Evolutionary conservation across 2,797 vertebrate species (phyloP).

Genomic region (Cuculus canorus): DNA sequence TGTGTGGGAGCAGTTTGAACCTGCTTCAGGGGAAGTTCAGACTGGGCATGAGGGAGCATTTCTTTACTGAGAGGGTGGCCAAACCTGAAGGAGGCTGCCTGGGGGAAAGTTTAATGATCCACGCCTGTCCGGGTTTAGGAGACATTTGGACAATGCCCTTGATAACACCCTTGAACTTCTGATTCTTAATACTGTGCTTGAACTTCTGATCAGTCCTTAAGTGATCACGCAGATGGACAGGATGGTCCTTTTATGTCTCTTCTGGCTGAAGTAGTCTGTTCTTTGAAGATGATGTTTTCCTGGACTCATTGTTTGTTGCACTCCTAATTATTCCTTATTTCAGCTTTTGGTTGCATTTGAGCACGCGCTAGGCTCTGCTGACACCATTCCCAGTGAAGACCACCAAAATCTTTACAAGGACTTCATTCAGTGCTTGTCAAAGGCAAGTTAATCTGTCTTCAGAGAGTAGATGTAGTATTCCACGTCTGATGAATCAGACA

Average conservation of each 20-base stretch:
- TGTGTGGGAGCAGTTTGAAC: rapidly evolving
- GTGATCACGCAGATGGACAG: not conserved
- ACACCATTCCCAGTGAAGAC: slow-evolving; percentile 85
- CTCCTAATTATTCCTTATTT: slow-evolving; percentile 40
- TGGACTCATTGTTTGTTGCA: not conserved
- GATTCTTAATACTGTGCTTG: too few species aligned
- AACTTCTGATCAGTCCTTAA: not conserved
- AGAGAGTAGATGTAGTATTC: not conserved
- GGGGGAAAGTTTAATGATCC: rapidly evolving
- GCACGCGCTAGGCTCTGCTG: slow-evolving; percentile 81
- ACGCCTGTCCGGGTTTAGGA: not conserved
- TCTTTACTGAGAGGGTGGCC: not conserved
- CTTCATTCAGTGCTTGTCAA: slow-evolving; percentile 88
- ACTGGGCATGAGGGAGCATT: not conserved
- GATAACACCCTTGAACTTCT: not conserved
- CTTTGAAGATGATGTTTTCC: not conserved
- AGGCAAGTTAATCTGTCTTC: slow-evolving; percentile 76
- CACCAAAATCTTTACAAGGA: slow-evolving; percentile 85
- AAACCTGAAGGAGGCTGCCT: not conserved
- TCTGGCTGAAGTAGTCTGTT: not conserved
- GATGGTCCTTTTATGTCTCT: not conserved
- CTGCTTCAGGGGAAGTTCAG: not conserved
- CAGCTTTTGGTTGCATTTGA: slow-evolving; percentile 92
- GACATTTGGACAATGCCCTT: not conserved
- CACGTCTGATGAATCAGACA: not conserved